Conservation (phyloP, 2,797 vertebrate genomes). For the Columba guinea region DNA sequence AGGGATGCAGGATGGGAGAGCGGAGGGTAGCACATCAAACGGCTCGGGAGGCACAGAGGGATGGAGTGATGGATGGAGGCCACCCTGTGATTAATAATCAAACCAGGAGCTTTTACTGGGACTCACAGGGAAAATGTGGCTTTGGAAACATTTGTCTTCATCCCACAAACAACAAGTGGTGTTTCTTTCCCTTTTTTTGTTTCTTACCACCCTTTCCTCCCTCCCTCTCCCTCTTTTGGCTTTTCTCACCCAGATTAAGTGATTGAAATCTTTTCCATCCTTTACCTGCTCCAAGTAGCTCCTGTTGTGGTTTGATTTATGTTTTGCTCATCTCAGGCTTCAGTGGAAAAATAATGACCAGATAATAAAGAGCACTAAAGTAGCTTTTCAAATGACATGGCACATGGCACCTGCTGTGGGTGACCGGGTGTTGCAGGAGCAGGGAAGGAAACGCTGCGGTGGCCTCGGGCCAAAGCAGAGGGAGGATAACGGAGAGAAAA, state of each 20-base stretch:
- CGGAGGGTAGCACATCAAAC: conserved; percentile 30
- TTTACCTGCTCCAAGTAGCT: conserved; percentile 45
- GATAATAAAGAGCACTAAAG: conserved; percentile 64
- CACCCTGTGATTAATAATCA: conserved; percentile 65
- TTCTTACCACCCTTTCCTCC: not conserved
- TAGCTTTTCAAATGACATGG: conserved; percentile 25
- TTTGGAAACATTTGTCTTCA: conserved; percentile 65
- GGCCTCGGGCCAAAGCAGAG: not conserved
- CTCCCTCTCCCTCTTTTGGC: conserved; percentile 6
- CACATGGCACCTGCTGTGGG: not conserved
- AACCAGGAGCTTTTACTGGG: conserved; percentile 65
- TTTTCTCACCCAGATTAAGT: conserved; percentile 42
- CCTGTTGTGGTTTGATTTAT: conserved; percentile 35
- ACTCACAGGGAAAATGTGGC: conserved; percentile 65
- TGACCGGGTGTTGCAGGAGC: not conserved
- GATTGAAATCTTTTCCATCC: conserved; percentile 31
- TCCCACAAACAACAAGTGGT: conserved; percentile 62
- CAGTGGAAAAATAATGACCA: conserved; percentile 53
- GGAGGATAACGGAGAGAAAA: not conserved
- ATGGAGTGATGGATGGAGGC: conserved; percentile 65
- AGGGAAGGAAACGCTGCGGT: not conserved
- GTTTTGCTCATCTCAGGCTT: conserved; percentile 51
- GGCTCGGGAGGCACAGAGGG: conserved; percentile 1
- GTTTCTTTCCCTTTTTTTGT: conserved; percentile 55
- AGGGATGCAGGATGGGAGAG: not conserved